Evolutionary conservation across 2,797 vertebrate genomes (phyloP), one percentile per base, ranked within the genome.

Genomic region (Cetoscarus ocellatus): DNA sequence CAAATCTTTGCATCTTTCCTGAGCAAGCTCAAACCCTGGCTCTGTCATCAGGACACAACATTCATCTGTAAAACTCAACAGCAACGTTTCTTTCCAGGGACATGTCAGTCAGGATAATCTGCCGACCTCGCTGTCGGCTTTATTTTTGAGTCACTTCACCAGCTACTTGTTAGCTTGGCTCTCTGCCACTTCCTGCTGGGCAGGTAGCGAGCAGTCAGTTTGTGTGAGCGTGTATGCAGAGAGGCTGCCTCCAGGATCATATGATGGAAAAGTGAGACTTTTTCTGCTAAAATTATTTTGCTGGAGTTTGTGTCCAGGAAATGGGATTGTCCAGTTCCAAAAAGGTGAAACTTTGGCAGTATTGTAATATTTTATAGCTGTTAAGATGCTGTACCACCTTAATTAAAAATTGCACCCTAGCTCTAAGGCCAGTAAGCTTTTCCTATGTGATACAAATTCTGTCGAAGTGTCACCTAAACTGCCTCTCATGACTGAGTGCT

Each of bases 221-320:
- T n/a, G 54, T 75, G 69, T 60, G 52, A 63, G 48, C 4, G 12
- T 78, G 61, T 57, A 61, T 35, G 35, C 61, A 58, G 65, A 51
- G 45, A 64, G 50, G 48, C 43, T 75, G 65, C 40, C 9, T 58
- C 11, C 38, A 53, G 10, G 44, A 61, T 66, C 45, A 54, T 69
- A 39, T 54, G 10, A 7, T 58, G n/a, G 19, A 15, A 8, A 13
- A 35, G 12, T 65, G 51, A 62, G 43, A 76, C 18, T 62, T 56
- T 48, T 34, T 50, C 47, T 52, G 53, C 35, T 45, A 12, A 53
- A 39, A 36, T 51, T 7, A 43, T 43, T 38, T 42, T 27, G 10
- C 11, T 44, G 11, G 40, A 35, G 18, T 45, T 55, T 42, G 54
- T 43, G 43, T 57, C 5, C 55, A 36, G 49, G 17, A 53, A 36